These are phyloP conservation scores for Limnephilus auricula DNA, from an alignment of 2,888 invertebrate species.

Conservation along the genomic window DNA sequence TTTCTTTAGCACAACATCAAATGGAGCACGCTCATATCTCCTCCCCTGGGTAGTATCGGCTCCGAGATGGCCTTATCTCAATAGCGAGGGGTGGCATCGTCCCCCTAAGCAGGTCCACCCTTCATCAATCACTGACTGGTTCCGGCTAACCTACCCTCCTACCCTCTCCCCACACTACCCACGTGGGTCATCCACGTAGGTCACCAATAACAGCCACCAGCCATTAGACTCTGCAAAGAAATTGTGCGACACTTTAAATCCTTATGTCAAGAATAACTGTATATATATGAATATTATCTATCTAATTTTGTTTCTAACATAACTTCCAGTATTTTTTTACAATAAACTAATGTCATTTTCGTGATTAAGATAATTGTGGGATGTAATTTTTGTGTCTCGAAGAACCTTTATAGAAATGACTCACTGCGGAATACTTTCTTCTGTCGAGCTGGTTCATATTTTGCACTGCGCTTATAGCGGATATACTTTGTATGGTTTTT, in stretches of 20 bases:
- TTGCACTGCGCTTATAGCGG: too few relatives aligned
- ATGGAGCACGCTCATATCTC: not conserved
- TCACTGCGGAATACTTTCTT: too few relatives aligned
- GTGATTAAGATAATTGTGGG: too few relatives aligned
- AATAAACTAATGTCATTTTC: too few relatives aligned
- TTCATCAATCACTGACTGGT: slow-evolving; percentile 24
- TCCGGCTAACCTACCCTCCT: not conserved
- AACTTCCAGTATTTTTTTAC: too few relatives aligned
- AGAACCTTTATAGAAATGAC: too few relatives aligned
- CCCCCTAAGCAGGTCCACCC: not conserved
- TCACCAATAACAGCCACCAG: not conserved
- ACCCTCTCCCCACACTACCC: not conserved
- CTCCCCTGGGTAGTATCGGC: slow-evolving; percentile 12
- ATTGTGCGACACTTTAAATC: not conserved
- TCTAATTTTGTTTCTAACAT: too few relatives aligned
- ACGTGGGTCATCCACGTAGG: not conserved
- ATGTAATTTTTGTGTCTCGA: too few relatives aligned
- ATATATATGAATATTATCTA: too few relatives aligned
- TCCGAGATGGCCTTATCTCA: not conserved
- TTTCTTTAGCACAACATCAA: slow-evolving; percentile 21
- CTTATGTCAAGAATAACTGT: too few relatives aligned
- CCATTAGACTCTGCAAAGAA: not conserved
- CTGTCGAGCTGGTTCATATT: too few relatives aligned
- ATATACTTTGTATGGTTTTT: too few relatives aligned
- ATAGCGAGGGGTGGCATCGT: not conserved